Evolutionary conservation across 2,888 invertebrate species (phyloP), one percentile per base, ranked within the genome.

Genomic region (Lycophotia porphyrea): DNA sequence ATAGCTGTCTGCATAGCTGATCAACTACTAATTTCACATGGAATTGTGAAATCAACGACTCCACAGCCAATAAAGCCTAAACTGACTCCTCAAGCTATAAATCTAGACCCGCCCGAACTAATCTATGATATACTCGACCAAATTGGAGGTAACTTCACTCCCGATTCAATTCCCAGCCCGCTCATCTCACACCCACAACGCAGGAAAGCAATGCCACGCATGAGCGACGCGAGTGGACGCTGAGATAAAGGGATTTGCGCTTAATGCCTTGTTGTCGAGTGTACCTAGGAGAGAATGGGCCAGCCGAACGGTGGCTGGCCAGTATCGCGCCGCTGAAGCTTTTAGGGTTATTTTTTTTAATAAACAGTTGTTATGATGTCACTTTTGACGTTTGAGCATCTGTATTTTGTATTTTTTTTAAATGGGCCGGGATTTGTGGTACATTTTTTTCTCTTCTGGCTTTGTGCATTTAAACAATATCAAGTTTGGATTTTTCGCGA

Each of bases 171-270:
- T 78, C 82, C 73, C 69, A 39, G 34, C 55, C 66, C 81, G 81
- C 86, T 82, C 75, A 79, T 84, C 84, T 83, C 77, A 74, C 73
- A 71, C 78, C 85, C 81, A 39, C 84, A 87, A 76, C 80, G 64
- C 72, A 73, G 76, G 77, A 84, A 78, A 80, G 90, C 90, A 90
- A 90, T 90, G 89, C 85, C 90, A 89, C 90, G 91, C 91, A 87
- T 88, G 88, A 88, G 81, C 75, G 89, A 74, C 82, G 87, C 85
- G 89, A 80, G 91, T 91, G 92, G 85, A 84, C 88, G 78, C 55
- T 68, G 85, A 89, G 92, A 92, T 92, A 92, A 92, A 90, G 81
- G 91, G 91, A 91, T 91, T 92, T 90, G 81, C 81, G 81, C 88
- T 88, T 90, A 91, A 91, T 91, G 78, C 91, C 87, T 76, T 88